Base-by-base conservation (phyloP, 2,888 invertebrate genomes). In the Idaea aversata region DNA sequence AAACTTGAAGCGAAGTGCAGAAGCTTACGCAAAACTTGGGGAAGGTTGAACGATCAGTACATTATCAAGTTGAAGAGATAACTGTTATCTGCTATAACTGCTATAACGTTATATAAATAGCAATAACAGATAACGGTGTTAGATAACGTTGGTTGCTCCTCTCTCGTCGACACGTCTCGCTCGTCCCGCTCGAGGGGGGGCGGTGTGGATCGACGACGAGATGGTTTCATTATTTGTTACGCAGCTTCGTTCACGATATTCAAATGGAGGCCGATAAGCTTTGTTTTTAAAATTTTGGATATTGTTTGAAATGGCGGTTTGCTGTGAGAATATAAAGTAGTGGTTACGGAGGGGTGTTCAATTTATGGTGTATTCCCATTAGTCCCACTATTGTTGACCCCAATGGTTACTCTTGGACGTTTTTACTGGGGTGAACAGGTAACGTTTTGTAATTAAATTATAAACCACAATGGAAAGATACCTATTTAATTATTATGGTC, bases 61-160 rank as follows among this genome's bases (percentile, higher is more conserved):
- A 13, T 47, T 47, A 47, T 47, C 47, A 47, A 25, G 25, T 25
- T 13, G 47, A 47, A 47, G 13, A 59, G 16, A 59, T 59, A 59
- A 59, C 59, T 10, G 59, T 13, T 59, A 59, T 25, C 59, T 16
- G 58, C 15, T 58, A 58, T 58, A 58, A 47, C 47, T 47, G 47
- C 13, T 47, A 47, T 47, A 47, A 6, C 47, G 47, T 7, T 47
- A 47, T 47, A 47, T 47, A 47, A 47, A 47, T 47, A 47, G 13
- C 47, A 13, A 47, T 47, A 47, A 13, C 47, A 0, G 47, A 47
- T 47, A 47, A 47, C 47, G 13, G 13, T 6, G 47, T 47, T 47
- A 47, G 47, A 47, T 47, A 47, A 4, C 47, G 47, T 6, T 25
- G 25, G 2, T 25, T 25, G 25, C 25, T 25, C 25, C 25, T 25